Evolutionary conservation across 2,888 invertebrate genomes (phyloP).

Genomic region (Drosophila neutralis): DNA sequence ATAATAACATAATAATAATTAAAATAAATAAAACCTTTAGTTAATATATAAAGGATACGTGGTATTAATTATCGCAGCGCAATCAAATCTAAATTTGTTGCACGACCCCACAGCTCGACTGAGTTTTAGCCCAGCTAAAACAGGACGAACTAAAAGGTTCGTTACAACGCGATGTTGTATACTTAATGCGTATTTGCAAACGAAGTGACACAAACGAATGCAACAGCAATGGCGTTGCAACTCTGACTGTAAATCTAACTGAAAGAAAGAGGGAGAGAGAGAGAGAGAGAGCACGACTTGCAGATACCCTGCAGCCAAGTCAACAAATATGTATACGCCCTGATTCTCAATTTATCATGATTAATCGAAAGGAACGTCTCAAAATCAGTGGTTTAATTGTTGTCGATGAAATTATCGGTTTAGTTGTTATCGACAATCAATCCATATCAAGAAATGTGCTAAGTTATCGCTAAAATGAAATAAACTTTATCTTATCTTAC

Average conservation of each 20-base stretch:
- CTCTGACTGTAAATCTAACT: slow-evolving; percentile 1
- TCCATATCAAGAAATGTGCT: not conserved
- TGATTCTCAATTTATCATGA: not conserved
- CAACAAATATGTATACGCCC: too few relatives aligned
- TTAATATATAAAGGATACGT: too few relatives aligned
- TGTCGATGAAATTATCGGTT: not conserved
- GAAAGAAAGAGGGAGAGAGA: not conserved
- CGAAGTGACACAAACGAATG: slow-evolving; percentile 48
- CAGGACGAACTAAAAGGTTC: too few relatives aligned
- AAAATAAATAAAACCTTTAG: too few relatives aligned
- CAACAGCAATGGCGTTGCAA: slow-evolving; percentile 23
- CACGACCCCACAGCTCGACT: too few relatives aligned
- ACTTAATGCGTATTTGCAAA: slow-evolving; percentile 62
- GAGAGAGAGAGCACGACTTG: not conserved
- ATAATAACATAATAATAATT: too few relatives aligned
- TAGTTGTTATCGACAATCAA: not conserved
- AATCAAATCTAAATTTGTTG: too few relatives aligned
- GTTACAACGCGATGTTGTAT: too few relatives aligned
- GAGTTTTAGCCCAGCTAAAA: too few relatives aligned
- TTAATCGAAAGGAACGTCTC: too few relatives aligned
- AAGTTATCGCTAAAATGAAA: not conserved
- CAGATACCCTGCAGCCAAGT: not conserved
- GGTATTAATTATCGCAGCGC: too few relatives aligned
- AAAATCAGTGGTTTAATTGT: too few relatives aligned
- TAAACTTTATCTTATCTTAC: not conserved